Evolutionary conservation across 2,888 invertebrate genomes (phyloP).

Genomic region (Tetranychus truncatus): DNA sequence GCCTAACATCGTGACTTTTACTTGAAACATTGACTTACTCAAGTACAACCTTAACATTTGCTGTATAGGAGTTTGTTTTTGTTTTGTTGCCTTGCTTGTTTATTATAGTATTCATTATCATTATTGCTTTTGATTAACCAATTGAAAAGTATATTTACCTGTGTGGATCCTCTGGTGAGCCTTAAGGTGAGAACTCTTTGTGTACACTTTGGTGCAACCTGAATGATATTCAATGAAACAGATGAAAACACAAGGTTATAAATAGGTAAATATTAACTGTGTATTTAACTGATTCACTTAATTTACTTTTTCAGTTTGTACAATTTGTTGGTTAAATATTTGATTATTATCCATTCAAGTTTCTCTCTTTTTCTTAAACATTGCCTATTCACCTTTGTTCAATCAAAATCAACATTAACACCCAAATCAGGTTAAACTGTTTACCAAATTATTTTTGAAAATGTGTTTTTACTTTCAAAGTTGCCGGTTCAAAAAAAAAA

Average conservation of each 20-base stretch:
- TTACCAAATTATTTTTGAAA: too few relatives aligned
- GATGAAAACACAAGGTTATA: neutral
- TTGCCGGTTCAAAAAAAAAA: too few relatives aligned
- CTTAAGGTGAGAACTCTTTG: conserved; percentile 91
- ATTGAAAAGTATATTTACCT: conserved; percentile 43
- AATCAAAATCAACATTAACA: too few relatives aligned
- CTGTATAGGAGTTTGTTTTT: neutral
- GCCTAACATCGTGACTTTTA: neutral
- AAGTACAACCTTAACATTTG: neutral
- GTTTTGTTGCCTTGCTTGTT: neutral
- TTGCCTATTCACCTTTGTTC: too few relatives aligned
- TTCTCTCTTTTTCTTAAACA: too few relatives aligned
- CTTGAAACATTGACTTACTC: neutral
- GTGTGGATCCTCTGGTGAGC: conserved; percentile 95
- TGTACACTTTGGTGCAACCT: conserved; percentile 89
- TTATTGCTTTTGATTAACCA: neutral
- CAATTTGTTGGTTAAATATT: too few relatives aligned
- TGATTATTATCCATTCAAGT: too few relatives aligned
- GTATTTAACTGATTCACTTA: too few relatives aligned
- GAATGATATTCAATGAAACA: neutral
- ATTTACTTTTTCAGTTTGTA: too few relatives aligned
- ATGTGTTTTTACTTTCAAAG: too few relatives aligned
- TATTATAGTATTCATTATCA: neutral
- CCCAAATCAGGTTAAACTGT: too few relatives aligned
- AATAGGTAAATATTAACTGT: neutral